These are phyloP conservation scores for Schlechtendalia chinensis DNA, from an alignment of 1,140 invertebrate species.

Conservation along the genomic window DNA sequence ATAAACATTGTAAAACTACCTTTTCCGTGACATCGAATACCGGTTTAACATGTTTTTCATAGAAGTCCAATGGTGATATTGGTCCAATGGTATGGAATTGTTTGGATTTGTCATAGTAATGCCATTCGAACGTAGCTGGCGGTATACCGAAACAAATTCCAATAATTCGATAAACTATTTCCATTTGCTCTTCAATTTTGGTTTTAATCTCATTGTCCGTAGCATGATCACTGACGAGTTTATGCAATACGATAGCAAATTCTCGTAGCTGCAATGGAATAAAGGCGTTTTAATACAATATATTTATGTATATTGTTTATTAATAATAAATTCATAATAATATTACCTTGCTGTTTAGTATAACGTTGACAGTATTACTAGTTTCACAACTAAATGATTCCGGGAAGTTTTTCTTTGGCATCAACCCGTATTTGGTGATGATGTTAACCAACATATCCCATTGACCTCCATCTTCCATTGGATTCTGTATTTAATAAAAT, in stretches of 20 bases:
- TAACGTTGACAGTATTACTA: constrained; percentile 70
- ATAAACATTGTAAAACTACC: constrained; percentile 57
- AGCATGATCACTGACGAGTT: constrained; percentile 62
- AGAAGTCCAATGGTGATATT: constrained; percentile 77
- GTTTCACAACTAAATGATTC: constrained; percentile 76
- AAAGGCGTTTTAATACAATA: constrained; percentile 20
- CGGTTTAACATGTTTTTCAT: constrained; percentile 74
- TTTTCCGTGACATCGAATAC: constrained; percentile 81
- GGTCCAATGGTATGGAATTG: constrained; percentile 72
- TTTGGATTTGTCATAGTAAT: constrained; percentile 86
- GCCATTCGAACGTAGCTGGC: constrained; percentile 77
- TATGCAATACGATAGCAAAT: constrained; percentile 70
- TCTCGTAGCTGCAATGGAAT: constrained; percentile 68
- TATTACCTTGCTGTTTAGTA: constrained; percentile 76
- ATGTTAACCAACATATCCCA: constrained; percentile 90
- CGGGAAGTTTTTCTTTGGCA: constrained; percentile 84
- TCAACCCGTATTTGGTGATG: constrained; percentile 79
- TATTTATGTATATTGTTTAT: background rate
- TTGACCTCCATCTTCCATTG: constrained; percentile 82
- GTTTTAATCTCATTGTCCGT: constrained; percentile 62
- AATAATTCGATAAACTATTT: constrained; percentile 76
- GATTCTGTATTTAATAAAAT: constrained; percentile 63
- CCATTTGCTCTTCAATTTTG: constrained; percentile 68
- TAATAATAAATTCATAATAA: too few relatives aligned
- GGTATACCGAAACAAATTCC: constrained; percentile 81